These are phyloP conservation scores for Venturia canescens DNA, from an alignment of 1,140 invertebrate species.

Conservation along the genomic window DNA sequence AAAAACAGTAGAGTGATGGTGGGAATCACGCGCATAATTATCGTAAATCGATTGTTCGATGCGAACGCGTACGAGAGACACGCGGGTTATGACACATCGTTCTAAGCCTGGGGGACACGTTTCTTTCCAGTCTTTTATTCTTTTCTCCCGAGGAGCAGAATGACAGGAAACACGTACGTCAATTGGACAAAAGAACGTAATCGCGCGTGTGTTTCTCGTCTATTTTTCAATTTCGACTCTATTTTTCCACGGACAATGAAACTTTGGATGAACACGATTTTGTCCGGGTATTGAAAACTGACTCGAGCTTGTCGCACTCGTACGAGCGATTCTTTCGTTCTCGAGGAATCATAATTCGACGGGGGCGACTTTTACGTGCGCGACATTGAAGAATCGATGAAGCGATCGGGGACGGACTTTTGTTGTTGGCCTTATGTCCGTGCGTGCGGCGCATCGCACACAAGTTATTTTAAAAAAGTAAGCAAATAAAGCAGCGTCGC, in stretches of 20 bases:
- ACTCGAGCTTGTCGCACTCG: not conserved
- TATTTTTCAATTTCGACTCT: not conserved
- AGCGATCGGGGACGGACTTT: not conserved
- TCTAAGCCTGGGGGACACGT: conserved; percentile 5
- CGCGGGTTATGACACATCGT: conserved; percentile 23
- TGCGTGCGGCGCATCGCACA: no score
- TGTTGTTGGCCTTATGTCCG: not conserved
- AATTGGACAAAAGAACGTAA: conserved; percentile 12
- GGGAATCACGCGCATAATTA: conserved; percentile 39
- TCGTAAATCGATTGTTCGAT: conserved; percentile 43
- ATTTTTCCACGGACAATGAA: not conserved
- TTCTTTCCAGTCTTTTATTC: not conserved
- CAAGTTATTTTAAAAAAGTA: no score
- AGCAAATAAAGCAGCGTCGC: no score
- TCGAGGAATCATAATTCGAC: not conserved
- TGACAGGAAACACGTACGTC: conserved; percentile 32
- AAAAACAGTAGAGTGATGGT: not conserved
- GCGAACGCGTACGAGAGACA: not conserved
- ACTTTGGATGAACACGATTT: not conserved
- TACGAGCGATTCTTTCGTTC: not conserved
- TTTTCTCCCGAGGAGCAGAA: not conserved
- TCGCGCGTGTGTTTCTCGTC: not conserved
- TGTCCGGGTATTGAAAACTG: not conserved
- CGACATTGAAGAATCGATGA: not conserved
- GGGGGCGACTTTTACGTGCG: not conserved